Base-by-base conservation (phyloP, 2,888 invertebrate species). In the Lucinisca nassula region DNA sequence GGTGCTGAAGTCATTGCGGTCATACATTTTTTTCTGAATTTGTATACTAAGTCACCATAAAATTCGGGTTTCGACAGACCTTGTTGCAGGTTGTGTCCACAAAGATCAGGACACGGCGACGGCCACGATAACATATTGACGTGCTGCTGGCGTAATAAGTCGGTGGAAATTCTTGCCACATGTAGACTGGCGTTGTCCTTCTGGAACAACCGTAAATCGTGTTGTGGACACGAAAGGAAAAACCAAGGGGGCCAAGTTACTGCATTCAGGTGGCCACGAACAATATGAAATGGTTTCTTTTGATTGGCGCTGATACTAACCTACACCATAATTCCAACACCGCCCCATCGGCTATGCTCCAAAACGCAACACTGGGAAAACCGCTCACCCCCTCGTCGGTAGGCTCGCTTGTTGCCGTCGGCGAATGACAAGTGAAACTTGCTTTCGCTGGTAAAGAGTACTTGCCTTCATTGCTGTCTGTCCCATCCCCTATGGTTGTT, bases 101-200 rank as follows among this genome's bases (percentile, higher is more conserved):
- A n/a, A n/a, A 74, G 32, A 55, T 74, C 74, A 0, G 74, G 74
- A n/a, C 27, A 45, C n/a, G 58, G 37, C 10, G 75, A 55, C 24
- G 82, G 67, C 75, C 4, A 82, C 12, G 61, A 67, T 8, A 82
- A 1, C 0, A 27, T n/a, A 35, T 61, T 61, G 37, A 76, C 51
- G 37, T 32, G 40, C 21, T 81, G 74, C 27, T 58, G 38, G 1
- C 75, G 61, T 37, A 82, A 17, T n/a, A 67, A 67, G 17, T 45
- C 75, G 0, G 2, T 24, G 8, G 75, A 61, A 45, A 75, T 0
- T 37, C 75, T 61, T n/a, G 61, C 81, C 10, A 35, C 30, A 58
- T 82, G 82, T n/a, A 61, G 67, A 61, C 76, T 32, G 0, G 82
- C 76, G 14, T 82, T 82, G 40, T 75, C 75, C 45, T 82, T 40